Conservation (phyloP, 2,888 invertebrate genomes). For the Tinea pellionella region DNA sequence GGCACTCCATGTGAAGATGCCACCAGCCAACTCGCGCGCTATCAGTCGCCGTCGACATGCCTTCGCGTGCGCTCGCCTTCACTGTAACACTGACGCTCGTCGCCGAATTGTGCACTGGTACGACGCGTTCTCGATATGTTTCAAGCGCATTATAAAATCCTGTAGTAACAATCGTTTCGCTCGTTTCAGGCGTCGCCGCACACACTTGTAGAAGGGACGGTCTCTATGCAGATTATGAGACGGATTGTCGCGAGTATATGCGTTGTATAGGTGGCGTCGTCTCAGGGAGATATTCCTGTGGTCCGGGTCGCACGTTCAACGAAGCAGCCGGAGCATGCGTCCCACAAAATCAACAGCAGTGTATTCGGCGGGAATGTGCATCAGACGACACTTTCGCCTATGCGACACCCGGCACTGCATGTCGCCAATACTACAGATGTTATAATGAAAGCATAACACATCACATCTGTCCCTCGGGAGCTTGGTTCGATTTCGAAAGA, state of each 20-base stretch:
- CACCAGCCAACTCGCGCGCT: slow-evolving; percentile 6
- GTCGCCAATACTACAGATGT: slow-evolving; percentile 70
- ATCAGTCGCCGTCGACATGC: slow-evolving; percentile 55
- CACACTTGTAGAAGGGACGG: slow-evolving; percentile 47
- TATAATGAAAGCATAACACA: slow-evolving; percentile 55
- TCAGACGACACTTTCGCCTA: slow-evolving; percentile 49
- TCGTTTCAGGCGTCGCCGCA: slow-evolving; percentile 30
- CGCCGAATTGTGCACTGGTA: background rate
- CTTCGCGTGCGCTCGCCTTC: slow-evolving; percentile 45
- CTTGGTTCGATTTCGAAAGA: slow-evolving; percentile 66
- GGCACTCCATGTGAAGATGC: background rate
- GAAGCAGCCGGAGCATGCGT: slow-evolving; percentile 52
- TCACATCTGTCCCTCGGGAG: slow-evolving; percentile 61
- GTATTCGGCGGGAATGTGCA: slow-evolving; percentile 49
- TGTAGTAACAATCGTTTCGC: slow-evolving; percentile 1
- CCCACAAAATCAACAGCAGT: slow-evolving; percentile 38
- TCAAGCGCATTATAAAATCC: background rate
- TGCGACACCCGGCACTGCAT: slow-evolving; percentile 67
- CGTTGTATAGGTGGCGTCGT: slow-evolving; percentile 42
- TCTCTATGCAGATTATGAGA: slow-evolving; percentile 52
- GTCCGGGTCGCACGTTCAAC: slow-evolving; percentile 49
- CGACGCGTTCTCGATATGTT: background rate
- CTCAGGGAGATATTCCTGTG: slow-evolving; percentile 45
- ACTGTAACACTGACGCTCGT: slow-evolving; percentile 21
- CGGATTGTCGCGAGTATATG: slow-evolving; percentile 54